A percentile compares a stretch with the other conserved stretches of the same genome.
phyloP scores from a whole-genome alignment of 2,113 vertebrate species.

The Corythaeola cristata region DNA sequence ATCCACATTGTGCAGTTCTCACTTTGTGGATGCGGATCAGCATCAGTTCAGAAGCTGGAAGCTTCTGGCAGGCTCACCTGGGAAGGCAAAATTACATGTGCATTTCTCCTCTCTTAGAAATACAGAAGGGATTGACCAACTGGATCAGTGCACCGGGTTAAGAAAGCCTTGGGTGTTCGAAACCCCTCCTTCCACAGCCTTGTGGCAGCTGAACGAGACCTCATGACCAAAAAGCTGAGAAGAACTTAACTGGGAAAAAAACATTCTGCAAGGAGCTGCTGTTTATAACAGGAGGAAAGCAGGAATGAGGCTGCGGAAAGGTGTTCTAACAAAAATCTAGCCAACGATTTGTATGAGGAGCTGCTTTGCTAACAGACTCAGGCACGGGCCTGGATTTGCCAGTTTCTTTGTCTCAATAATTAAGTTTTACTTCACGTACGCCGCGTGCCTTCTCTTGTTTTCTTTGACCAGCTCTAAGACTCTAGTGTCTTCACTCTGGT shows the following conservation, averaged over 20 bases:
- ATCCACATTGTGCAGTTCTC: neutral
- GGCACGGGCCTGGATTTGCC: neutral
- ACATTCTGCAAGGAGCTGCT: neutral
- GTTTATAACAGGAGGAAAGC: neutral
- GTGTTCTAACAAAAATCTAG: neutral
- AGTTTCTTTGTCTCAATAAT: constrained; percentile 45
- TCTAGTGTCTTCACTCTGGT: neutral
- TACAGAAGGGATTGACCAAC: constrained; percentile 51
- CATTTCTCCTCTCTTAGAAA: constrained; percentile 36
- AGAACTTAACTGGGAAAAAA: neutral
- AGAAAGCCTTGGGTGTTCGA: neutral
- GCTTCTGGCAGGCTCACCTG: neutral
- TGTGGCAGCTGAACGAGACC: neutral
- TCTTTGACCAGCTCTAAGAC: constrained; percentile 15
- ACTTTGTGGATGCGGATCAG: neutral
- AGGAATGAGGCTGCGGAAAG: neutral
- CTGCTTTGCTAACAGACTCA: neutral
- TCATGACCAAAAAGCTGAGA: neutral
- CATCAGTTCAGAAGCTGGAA: neutral
- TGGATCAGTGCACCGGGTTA: neutral
- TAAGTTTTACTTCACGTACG: neutral
- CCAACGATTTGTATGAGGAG: neutral
- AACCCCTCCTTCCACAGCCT: neutral
- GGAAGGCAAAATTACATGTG: neutral
- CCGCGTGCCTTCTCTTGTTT: constrained; percentile 40